Evolutionary conservation across 2,113 vertebrate genomes (phyloP).

Genomic region (Aegotheles bennettii): DNA sequence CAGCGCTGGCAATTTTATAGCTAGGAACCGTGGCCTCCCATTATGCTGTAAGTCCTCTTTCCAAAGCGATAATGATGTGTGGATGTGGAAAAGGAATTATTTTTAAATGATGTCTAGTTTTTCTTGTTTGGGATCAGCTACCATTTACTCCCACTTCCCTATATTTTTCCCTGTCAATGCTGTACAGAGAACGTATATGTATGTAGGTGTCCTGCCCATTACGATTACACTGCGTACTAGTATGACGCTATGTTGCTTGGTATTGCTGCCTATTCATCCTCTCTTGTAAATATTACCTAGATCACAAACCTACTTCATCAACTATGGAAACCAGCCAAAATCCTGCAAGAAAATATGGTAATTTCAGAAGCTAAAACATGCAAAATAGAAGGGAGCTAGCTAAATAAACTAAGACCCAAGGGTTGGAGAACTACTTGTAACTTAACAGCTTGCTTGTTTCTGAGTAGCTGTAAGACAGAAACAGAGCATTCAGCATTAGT

Average conservation of each 20-base stretch:
- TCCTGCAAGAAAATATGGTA: not conserved
- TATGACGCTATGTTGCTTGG: not conserved
- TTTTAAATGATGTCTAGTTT: not conserved
- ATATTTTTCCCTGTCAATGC: not conserved
- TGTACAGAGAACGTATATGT: accelerated
- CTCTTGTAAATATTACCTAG: not conserved
- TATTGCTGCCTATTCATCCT: not conserved
- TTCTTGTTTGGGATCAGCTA: not conserved
- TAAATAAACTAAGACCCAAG: not conserved
- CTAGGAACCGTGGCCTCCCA: not conserved
- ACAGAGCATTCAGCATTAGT: not conserved
- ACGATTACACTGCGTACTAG: accelerated
- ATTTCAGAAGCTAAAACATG: not conserved
- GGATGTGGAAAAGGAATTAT: not conserved
- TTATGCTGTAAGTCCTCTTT: not conserved
- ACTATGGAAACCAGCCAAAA: not conserved
- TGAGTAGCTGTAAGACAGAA: not conserved
- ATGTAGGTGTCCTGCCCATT: not conserved
- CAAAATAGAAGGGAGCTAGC: not conserved
- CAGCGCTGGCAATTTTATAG: not conserved
- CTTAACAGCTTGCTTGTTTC: not conserved
- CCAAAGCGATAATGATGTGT: not conserved
- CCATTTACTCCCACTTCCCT: not conserved
- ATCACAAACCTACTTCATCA: not conserved
- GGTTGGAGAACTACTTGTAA: not conserved